Evolutionary conservation across 1,140 invertebrate genomes (phyloP), one percentile per base, ranked within the genome.

Genomic region (Pseudomyrmex sp.): DNA sequence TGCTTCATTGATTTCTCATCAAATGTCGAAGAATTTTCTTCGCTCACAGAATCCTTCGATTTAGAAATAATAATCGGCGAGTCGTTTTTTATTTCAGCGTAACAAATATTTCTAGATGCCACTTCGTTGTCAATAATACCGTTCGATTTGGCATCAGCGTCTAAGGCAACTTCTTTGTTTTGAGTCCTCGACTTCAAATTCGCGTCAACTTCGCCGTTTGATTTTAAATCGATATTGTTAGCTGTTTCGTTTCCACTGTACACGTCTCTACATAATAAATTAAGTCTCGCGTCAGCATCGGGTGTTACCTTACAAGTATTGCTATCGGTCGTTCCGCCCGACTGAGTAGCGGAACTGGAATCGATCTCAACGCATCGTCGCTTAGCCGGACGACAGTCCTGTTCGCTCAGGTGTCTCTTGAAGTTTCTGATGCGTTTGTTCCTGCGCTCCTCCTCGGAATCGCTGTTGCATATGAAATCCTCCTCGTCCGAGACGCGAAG

Each of bases 391-490:
- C 18, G 63, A 74, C 8, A 66, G 13, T 84, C 65, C 8, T 86
- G 66, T 48, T 76, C 87, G 7, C 83, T 89, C 1, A 79, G 46
- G 50, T 61, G 58, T 59, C 90, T 92, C 4, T 87, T 91, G 1
- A 86, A 89, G 79, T 93, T 94, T 87, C 92, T 85, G 9, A 91
- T 88, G 50, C 93, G 91, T 75, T 94, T 94, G n/a, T 83, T 91
- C n/a, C 72, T 86, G 52, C 72, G 63, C 18, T 93, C 93, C 35
- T 95, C 95, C 90, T 97, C 96, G 52, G 96, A 96, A 92, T 96
- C 96, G 93, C 96, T 96, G 77, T 95, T 96, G 90, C 95, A 96
- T 65, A 97, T 94, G 93, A 95, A 95, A 90, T 97, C 96, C 79
- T 93, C 93, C 68, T 93, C 90, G 12, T 94, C 92, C 0, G 91